Conservation (phyloP, 2,797 vertebrate species). For the Sciurus vulgaris region DNA sequence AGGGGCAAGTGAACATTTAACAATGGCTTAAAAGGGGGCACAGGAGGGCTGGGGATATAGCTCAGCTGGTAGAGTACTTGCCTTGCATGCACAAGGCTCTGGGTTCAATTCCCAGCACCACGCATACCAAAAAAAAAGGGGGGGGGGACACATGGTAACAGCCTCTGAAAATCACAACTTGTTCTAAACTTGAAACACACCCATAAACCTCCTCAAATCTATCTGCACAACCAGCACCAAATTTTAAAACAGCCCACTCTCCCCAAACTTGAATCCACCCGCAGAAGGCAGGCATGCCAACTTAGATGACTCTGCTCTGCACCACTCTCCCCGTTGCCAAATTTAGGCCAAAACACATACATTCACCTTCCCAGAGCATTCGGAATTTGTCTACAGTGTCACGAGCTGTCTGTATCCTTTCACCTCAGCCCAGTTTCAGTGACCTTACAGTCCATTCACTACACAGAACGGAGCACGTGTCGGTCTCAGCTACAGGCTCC, state of each 20-base stretch:
- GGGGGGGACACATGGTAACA: neutral
- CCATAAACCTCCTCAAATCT: neutral
- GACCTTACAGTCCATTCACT: neutral
- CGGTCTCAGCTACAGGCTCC: neutral
- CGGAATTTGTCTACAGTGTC: neutral
- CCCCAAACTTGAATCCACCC: neutral
- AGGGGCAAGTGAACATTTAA: neutral
- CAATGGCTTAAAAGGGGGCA: neutral
- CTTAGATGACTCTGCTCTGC: slow-evolving; percentile 53
- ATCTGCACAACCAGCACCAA: neutral
- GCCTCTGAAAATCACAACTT: slow-evolving; percentile 23
- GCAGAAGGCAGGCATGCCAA: slow-evolving; percentile 59
- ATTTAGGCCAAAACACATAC: neutral
- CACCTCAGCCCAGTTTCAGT: neutral
- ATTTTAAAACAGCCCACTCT: slow-evolving; percentile 11
- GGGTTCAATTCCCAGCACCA: no score
- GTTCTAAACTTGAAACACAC: neutral
- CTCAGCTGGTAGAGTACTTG: no score
- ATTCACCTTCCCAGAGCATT: slow-evolving; percentile 41
- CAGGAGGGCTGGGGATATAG: neutral
- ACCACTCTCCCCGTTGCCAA: slow-evolving; percentile 49
- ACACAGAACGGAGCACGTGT: neutral
- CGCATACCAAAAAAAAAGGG: no score
- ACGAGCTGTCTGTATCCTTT: neutral
- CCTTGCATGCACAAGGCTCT: no score